These are phyloP conservation scores for Podarcis cretensis DNA, from an alignment of 2,113 vertebrate species.

Conservation along the genomic window DNA sequence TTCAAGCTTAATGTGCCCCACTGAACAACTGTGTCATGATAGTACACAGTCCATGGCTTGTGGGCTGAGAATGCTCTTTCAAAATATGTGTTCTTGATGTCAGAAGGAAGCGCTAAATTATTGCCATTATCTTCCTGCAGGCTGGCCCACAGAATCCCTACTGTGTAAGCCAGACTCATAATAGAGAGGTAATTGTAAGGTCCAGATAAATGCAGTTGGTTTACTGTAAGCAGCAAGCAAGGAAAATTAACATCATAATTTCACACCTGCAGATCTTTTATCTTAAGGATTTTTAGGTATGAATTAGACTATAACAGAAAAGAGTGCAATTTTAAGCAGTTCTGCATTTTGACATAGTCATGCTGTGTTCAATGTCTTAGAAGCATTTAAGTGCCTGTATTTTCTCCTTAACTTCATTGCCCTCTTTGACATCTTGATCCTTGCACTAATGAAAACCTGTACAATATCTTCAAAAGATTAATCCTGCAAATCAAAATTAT, in stretches of 20 bases:
- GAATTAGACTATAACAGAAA: conserved; percentile 20
- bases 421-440: neutral
- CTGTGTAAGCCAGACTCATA: neutral
- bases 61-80: neutral
- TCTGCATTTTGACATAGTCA: neutral
- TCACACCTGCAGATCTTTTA: conserved; percentile 2
- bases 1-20: neutral
- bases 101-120: conserved; percentile 20
- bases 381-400: neutral
- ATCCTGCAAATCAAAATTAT: neutral
- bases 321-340: conserved; percentile 1
- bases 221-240: conserved; percentile 9
- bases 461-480: neutral
- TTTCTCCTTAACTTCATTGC: neutral
- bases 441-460: neutral
- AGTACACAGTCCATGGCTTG: neutral
- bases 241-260: conserved; percentile 23
- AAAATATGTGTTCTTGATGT: conserved; percentile 11
- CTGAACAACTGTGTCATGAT: accelerated
- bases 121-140: conserved; percentile 2
- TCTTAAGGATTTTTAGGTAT: neutral
- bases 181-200: conserved; percentile 2
- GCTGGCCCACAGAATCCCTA: conserved; percentile 8
- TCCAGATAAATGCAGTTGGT: conserved; percentile 25
- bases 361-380: conserved; percentile 5